Percentiles rank a stretch among this genome's conserved stretches.
Conservation (phyloP, 2,113 vertebrate species). For the Heterotis niloticus region DNA sequence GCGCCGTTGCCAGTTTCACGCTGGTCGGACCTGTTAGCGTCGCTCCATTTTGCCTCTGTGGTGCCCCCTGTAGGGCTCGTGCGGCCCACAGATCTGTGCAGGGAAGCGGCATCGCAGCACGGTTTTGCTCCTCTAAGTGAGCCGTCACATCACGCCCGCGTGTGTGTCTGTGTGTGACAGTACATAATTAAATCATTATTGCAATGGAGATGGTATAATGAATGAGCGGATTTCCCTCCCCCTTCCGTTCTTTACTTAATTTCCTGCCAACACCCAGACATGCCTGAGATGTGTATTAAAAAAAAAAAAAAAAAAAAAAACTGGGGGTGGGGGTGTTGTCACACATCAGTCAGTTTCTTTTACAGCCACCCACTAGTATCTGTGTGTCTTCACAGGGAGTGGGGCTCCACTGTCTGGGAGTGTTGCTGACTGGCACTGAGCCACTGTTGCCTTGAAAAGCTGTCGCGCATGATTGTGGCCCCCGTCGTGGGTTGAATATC, state of each 20-base stretch:
- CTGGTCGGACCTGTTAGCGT: no score
- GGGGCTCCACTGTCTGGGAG: not conserved
- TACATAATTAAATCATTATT: constrained; percentile 16
- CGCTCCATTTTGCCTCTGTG: not conserved
- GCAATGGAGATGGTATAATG: constrained; percentile 1
- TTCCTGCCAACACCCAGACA: not conserved
- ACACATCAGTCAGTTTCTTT: not conserved
- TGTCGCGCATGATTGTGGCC: no score
- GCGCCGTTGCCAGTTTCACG: no score
- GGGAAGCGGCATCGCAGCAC: not conserved
- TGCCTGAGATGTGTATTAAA: not conserved
- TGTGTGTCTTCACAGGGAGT: not conserved
- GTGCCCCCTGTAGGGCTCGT: not conserved
- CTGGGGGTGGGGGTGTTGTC: not conserved
- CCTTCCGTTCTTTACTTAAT: not conserved
- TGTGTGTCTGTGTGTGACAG: constrained; percentile 10
- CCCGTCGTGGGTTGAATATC: no score
- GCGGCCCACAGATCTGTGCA: not conserved
- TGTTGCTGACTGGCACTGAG: not conserved
- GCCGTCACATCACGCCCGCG: not conserved
- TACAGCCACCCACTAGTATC: not conserved
- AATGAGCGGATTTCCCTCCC: not conserved
- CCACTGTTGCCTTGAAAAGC: not conserved
- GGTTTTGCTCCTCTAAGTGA: not conserved
- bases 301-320: not conserved